These are phyloP conservation scores for Euura lappo DNA, from an alignment of 1,140 invertebrate genomes.

Conservation along the genomic window DNA sequence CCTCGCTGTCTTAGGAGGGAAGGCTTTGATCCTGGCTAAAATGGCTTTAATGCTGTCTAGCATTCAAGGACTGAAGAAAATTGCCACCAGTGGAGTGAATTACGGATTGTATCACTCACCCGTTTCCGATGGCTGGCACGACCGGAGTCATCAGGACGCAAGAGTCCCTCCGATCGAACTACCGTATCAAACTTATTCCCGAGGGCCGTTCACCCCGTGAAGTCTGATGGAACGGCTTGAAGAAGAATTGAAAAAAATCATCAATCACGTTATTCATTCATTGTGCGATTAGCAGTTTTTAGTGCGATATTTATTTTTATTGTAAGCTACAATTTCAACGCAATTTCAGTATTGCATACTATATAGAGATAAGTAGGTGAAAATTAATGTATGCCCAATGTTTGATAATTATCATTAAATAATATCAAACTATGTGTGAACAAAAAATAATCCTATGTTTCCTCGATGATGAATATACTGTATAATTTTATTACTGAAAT, in stretches of 20 bases:
- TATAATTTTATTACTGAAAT: too few relatives aligned
- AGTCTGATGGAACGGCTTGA: background rate
- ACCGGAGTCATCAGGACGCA: slow-evolving; percentile 38
- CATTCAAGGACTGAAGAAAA: slow-evolving; percentile 76
- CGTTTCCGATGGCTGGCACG: slow-evolving; percentile 46
- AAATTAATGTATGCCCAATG: too few relatives aligned
- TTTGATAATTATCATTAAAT: too few relatives aligned
- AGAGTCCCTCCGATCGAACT: slow-evolving; percentile 20
- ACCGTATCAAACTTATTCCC: slow-evolving; percentile 29
- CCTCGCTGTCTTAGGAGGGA: slow-evolving; percentile 76
- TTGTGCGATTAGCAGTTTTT: too few relatives aligned
- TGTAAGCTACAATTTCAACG: too few relatives aligned
- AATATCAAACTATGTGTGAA: too few relatives aligned
- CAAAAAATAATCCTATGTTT: too few relatives aligned
- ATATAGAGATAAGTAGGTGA: too few relatives aligned
- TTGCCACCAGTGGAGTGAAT: slow-evolving; percentile 55
- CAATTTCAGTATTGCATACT: too few relatives aligned
- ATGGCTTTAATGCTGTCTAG: slow-evolving; percentile 78
- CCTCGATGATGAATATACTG: too few relatives aligned
- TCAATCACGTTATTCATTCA: slow-evolving; percentile 8
- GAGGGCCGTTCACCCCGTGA: background rate
- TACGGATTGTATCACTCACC: slow-evolving; percentile 56
- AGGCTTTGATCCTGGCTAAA: slow-evolving; percentile 76
- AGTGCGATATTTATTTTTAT: too few relatives aligned
- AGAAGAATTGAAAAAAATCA: background rate